Percentiles rank a stretch among this genome's conserved stretches.
phyloP scores from a whole-genome alignment of 1,140 invertebrate genomes.

The Hesperophylax magnus region DNA sequence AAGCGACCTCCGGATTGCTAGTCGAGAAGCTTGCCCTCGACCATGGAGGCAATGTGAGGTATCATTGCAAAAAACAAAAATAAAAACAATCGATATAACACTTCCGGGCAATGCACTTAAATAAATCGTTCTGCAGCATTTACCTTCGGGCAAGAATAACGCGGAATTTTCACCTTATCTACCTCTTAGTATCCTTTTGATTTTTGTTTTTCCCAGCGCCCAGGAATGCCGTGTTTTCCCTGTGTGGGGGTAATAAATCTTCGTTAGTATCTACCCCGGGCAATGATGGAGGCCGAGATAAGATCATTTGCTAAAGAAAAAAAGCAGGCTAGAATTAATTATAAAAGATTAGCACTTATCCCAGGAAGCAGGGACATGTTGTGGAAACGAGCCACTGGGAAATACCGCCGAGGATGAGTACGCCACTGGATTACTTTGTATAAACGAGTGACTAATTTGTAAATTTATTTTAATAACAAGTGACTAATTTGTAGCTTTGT shows the following conservation, averaged over 20 bases:
- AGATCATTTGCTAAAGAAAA: conserved; percentile 7
- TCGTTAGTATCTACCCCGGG: background rate
- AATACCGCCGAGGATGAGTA: background rate
- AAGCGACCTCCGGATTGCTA: too few species aligned
- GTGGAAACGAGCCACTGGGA: background rate
- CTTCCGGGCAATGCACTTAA: too few species aligned
- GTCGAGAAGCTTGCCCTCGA: too few species aligned
- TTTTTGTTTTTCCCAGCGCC: background rate
- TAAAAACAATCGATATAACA: too few species aligned
- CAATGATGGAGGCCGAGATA: conserved; percentile 12
- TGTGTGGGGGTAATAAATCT: background rate
- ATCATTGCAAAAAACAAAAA: too few species aligned
- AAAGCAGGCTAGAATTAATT: conserved; percentile 18
- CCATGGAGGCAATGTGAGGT: too few species aligned
- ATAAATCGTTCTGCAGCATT: background rate
- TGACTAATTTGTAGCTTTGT: too few species aligned
- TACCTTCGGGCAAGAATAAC: background rate
- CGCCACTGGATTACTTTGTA: too few species aligned
- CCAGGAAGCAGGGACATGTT: background rate
- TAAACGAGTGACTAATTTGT: too few species aligned
- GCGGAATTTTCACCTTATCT: background rate
- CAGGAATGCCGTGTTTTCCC: background rate
- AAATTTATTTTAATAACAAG: too few species aligned
- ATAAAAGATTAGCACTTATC: conserved; percentile 26
- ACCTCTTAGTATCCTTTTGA: background rate